These are phyloP conservation scores for Eulemur coronatus DNA, from an alignment of 2,797 vertebrate species.

Conservation along the genomic window DNA sequence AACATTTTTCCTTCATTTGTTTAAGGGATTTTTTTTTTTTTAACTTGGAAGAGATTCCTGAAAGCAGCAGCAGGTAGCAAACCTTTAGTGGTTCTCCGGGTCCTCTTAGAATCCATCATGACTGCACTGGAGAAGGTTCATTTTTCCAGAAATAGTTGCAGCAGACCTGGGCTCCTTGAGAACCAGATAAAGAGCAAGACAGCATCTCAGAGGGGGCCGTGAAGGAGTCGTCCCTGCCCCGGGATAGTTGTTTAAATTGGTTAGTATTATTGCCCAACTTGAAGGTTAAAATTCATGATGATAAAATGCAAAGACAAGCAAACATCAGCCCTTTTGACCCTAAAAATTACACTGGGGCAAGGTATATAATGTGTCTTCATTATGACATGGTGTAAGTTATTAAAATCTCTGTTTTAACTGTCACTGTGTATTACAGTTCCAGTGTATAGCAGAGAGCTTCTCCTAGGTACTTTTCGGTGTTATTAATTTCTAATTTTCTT, in stretches of 20 bases:
- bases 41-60: conserved; percentile 24
- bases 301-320: conserved; percentile 15
- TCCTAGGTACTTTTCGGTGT: neutral
- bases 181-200: neutral
- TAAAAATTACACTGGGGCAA: conserved; percentile 15
- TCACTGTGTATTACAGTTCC: neutral
- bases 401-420: neutral
- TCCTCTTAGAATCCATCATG: neutral
- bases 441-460: neutral
- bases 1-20: neutral
- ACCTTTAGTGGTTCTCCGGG: neutral
- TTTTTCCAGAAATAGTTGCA: conserved; percentile 1
- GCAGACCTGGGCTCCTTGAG: neutral
- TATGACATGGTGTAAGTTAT: neutral
- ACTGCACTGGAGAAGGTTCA: neutral
- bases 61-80: neutral
- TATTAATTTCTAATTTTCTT: neutral
- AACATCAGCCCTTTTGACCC: neutral
- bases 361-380: neutral
- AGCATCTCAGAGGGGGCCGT: neutral
- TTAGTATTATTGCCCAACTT: neutral
- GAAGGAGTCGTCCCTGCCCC: neutral
- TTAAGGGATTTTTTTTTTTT: neutral
- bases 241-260: neutral
- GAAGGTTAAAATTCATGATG: neutral